Evolutionary conservation across 2,113 vertebrate genomes (phyloP).

Genomic region (Desmodus rotundus): DNA sequence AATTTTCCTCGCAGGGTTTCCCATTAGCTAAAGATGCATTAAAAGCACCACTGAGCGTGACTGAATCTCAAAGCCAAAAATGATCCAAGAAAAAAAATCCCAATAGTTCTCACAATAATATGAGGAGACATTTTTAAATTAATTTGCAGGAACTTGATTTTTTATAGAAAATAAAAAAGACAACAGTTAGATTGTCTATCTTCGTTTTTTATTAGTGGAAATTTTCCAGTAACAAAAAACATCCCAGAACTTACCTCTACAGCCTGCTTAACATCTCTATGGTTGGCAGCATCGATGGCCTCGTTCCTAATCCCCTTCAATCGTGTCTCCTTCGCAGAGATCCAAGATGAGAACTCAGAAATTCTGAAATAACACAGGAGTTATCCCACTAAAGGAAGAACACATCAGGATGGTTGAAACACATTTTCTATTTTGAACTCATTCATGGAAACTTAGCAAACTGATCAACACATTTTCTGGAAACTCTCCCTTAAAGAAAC

Average conservation of each 20-base stretch:
- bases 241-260: conserved; percentile 82
- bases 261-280: conserved; percentile 80
- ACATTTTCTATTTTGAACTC: background rate
- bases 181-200: background rate
- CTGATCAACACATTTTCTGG: background rate
- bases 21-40: background rate
- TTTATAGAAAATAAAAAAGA: background rate
- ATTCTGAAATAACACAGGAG: conserved; percentile 82
- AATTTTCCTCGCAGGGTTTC: background rate
- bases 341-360: conserved; percentile 88
- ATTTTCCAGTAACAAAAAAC: background rate
- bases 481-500: background rate
- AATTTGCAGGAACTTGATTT: background rate
- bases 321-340: conserved; percentile 84
- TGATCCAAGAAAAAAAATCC: background rate
- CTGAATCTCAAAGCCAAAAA: background rate
- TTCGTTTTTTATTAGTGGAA: background rate
- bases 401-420: background rate
- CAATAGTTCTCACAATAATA: background rate
- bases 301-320: conserved; percentile 84
- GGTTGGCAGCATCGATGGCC: conserved; percentile 79
- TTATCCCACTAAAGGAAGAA: background rate
- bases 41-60: background rate
- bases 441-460: background rate
- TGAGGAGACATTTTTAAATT: background rate